A percentile compares a stretch with the other conserved stretches of the same genome.
Conservation (phyloP, 2,888 invertebrate genomes). For the Dorcus parallelipipedus region DNA sequence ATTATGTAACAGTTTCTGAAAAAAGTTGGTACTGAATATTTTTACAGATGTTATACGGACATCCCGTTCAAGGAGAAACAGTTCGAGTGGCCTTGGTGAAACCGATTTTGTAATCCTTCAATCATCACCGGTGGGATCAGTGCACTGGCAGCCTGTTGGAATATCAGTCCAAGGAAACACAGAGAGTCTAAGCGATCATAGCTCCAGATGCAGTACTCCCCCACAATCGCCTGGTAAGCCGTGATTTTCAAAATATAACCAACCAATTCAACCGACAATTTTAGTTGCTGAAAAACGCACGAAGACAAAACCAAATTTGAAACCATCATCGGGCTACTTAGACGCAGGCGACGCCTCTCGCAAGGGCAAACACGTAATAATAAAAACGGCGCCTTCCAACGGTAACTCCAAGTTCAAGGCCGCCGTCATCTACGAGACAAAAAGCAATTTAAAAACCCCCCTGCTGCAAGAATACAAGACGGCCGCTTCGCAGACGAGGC, state of each 20-base stretch:
- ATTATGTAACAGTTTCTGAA: constrained; percentile 6
- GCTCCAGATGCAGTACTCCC: constrained; percentile 46
- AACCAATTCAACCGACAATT: neutral
- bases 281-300: neutral
- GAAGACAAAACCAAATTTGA: constrained; percentile 23
- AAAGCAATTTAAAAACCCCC: constrained; percentile 25
- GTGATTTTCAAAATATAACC: neutral
- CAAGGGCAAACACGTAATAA: constrained; percentile 39
- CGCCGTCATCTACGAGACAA: constrained; percentile 27
- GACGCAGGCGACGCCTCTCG: constrained; percentile 22
- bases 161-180: constrained; percentile 46
- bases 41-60: constrained; percentile 17
- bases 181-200: constrained; percentile 47
- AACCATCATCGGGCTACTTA: constrained; percentile 17
- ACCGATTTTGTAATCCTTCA: constrained; percentile 56
- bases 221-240: constrained; percentile 42
- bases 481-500: constrained; percentile 31
- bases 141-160: constrained; percentile 53
- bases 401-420: constrained; percentile 5
- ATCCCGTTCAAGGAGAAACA: constrained; percentile 44
- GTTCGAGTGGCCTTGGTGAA: constrained; percentile 46
- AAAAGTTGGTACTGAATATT: neutral
- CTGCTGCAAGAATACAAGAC: constrained; percentile 30
- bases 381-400: constrained; percentile 35
- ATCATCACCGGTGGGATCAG: constrained; percentile 50